phyloP scores from a whole-genome alignment of 2,113 vertebrate species.

The Genyomyrus donnyi region DNA sequence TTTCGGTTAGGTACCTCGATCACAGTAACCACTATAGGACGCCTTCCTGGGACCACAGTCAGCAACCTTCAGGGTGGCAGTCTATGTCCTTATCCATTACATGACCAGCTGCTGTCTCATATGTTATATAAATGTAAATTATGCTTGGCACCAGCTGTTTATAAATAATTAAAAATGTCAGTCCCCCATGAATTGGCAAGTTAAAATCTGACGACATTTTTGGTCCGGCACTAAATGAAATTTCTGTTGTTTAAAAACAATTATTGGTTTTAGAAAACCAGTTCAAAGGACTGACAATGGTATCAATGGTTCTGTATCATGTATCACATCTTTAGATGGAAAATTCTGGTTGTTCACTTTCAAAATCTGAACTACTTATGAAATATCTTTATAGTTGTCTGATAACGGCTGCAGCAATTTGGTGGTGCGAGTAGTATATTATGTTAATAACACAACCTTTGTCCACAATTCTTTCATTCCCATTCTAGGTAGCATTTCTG shows the following conservation, averaged over 20 bases:
- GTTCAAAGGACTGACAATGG: neutral
- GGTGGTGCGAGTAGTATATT: neutral
- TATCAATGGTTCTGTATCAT: neutral
- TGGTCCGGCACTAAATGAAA: neutral
- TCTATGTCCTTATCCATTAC: neutral
- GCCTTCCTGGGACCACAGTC: neutral
- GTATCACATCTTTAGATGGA: neutral
- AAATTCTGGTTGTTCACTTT: neutral
- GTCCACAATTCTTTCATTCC: neutral
- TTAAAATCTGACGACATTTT: neutral
- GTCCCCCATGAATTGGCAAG: neutral
- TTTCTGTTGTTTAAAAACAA: neutral
- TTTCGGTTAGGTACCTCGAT: neutral
- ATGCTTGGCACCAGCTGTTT: neutral
- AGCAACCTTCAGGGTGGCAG: neutral
- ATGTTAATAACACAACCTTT: neutral
- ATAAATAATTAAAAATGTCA: conserved; percentile 4
- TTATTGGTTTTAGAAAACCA: neutral
- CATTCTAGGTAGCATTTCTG: neutral
- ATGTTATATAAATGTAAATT: conserved; percentile 3
- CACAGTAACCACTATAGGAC: neutral
- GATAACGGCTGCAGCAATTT: neutral
- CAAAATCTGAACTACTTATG: neutral
- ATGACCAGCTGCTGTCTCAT: neutral
- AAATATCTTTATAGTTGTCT: neutral